phyloP scores from a whole-genome alignment of 2,797 vertebrate species.

The Allobates femoralis region DNA sequence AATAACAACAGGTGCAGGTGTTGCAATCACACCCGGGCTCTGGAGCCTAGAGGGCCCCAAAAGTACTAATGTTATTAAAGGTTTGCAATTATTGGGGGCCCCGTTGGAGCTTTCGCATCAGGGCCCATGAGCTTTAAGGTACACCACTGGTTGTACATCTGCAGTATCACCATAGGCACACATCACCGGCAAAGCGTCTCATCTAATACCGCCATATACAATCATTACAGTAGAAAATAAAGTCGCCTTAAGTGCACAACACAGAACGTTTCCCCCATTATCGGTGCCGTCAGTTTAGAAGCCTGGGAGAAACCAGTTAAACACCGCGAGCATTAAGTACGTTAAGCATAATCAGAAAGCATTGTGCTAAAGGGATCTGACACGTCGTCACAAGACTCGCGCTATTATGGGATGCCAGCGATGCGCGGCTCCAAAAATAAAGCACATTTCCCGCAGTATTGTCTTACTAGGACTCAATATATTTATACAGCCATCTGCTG shows the following conservation, averaged over 20 bases:
- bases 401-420: constrained; percentile 25
- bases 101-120: no score
- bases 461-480: constrained; percentile 34
- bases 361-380: neutral
- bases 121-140: no score
- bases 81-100: no score
- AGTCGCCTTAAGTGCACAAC: no score
- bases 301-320: neutral
- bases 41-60: no score
- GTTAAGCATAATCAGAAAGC: constrained; percentile 17
- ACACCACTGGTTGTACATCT: neutral
- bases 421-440: constrained; percentile 39
- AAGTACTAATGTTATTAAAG: no score
- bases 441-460: constrained; percentile 32
- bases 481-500: constrained; percentile 19
- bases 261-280: neutral
- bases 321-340: neutral
- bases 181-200: neutral
- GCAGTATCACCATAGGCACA: neutral
- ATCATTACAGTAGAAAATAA: no score
- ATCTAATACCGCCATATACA: no score
- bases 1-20: no score
- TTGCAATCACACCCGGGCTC: no score
- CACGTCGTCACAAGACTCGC: constrained; percentile 5
- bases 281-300: neutral